Conservation (phyloP, 2,797 vertebrate species). For the Acomys russatus region DNA sequence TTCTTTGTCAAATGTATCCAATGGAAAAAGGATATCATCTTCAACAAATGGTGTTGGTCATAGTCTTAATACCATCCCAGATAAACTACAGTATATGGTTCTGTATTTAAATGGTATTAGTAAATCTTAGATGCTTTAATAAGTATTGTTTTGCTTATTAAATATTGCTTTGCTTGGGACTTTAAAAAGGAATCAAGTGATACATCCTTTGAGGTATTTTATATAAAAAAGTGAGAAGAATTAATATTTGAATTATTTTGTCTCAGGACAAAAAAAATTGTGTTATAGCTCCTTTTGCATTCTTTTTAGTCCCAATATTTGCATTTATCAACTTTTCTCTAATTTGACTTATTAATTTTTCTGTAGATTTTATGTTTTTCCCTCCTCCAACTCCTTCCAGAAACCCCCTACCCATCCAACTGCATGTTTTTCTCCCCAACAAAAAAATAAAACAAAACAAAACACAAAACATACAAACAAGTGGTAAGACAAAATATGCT, state of each 20-base stretch:
- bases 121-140: conserved; percentile 3
- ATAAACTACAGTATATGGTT: background rate
- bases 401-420: too few species aligned
- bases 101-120: conserved; percentile 20
- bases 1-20: too few species aligned
- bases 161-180: background rate
- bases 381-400: background rate
- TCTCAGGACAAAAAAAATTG: background rate
- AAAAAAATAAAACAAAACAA: background rate
- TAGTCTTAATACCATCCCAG: background rate
- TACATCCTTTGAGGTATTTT: background rate
- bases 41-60: background rate
- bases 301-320: conserved; percentile 53
- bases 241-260: background rate
- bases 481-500: too few species aligned
- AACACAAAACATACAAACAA: background rate
- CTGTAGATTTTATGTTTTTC: background rate
- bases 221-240: background rate
- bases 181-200: conserved; percentile 2
- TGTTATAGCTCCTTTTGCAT: background rate
- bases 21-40: too few species aligned
- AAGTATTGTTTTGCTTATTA: background rate
- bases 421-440: background rate
- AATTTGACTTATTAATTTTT: background rate
- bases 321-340: conserved; percentile 64